These are phyloP conservation scores for Calliphora vomitoria DNA, from an alignment of 2,888 invertebrate genomes.

Conservation along the genomic window DNA sequence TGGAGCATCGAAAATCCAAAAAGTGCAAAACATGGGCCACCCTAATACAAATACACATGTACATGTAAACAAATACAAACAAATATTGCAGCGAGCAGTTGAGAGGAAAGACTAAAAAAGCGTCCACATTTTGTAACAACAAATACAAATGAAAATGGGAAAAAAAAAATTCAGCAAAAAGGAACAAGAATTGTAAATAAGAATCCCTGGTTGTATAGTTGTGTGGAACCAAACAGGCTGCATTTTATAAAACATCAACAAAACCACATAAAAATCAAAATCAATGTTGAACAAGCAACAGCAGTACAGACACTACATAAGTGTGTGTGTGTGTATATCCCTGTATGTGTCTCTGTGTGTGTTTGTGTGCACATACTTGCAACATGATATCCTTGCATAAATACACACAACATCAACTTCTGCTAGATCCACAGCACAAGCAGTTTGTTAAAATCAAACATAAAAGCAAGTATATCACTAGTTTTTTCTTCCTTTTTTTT, in stretches of 20 bases:
- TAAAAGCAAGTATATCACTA: slow-evolving; percentile 16
- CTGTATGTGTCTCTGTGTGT: background rate
- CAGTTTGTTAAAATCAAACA: slow-evolving; percentile 68
- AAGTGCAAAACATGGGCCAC: too few species aligned
- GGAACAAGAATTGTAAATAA: slow-evolving; percentile 8
- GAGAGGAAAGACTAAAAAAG: background rate
- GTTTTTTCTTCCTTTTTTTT: slow-evolving; percentile 2
- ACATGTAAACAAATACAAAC: background rate
- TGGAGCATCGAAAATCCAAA: too few species aligned
- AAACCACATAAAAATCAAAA: slow-evolving; percentile 73
- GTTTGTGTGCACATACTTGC: background rate
- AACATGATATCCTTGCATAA: slow-evolving; percentile 69
- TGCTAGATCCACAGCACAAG: slow-evolving; percentile 12
- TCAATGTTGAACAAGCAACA: slow-evolving; percentile 60
- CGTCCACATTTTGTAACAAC: slow-evolving; percentile 19
- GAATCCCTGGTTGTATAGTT: slow-evolving; percentile 20
- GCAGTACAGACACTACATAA: background rate
- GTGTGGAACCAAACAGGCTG: slow-evolving; percentile 60
- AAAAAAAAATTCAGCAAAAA: slow-evolving; percentile 9
- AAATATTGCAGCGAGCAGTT: too few species aligned
- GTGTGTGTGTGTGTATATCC: background rate
- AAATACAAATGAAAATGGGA: background rate
- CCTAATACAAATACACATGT: background rate
- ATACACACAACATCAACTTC: slow-evolving; percentile 42
- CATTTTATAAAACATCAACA: slow-evolving; percentile 67